phyloP scores from a whole-genome alignment of 1,140 invertebrate species.

The Sycophila sp. region DNA sequence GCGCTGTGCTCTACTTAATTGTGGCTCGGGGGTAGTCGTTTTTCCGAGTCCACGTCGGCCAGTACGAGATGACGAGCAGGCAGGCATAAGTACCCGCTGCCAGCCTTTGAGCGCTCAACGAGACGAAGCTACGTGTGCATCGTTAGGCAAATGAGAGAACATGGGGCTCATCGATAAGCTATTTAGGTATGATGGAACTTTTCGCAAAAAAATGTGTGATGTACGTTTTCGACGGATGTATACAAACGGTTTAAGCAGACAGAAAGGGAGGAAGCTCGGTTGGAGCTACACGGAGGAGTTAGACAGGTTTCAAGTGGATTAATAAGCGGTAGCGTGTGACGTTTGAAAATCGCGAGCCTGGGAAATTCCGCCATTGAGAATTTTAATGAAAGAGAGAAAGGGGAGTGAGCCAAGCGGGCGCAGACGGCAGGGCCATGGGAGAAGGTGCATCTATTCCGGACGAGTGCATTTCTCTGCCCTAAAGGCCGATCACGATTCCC shows the following conservation, averaged over 20 bases:
- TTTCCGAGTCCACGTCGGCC: conserved; percentile 43
- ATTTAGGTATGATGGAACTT: too few species aligned
- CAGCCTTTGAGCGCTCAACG: not conserved
- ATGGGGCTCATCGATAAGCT: not conserved
- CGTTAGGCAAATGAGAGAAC: not conserved
- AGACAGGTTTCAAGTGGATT: not conserved
- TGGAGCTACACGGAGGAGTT: too few species aligned
- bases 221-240: too few species aligned
- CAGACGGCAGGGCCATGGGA: not conserved
- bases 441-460: conserved; percentile 47
- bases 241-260: too few species aligned
- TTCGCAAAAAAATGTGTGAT: too few species aligned
- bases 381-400: conserved; percentile 29
- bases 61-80: conserved; percentile 17
- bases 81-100: conserved; percentile 28
- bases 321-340: not conserved
- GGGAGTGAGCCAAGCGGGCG: not conserved
- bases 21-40: conserved; percentile 54
- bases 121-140: conserved; percentile 3
- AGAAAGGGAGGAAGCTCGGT: too few species aligned
- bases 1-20: conserved; percentile 52
- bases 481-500: conserved; percentile 58
- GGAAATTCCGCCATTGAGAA: conserved; percentile 33
- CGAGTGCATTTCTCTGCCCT: conserved; percentile 51
- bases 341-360: conserved; percentile 9